These are phyloP conservation scores for Otolemur crassicaudatus DNA, from an alignment of 2,797 vertebrate genomes.

Conservation along the genomic window DNA sequence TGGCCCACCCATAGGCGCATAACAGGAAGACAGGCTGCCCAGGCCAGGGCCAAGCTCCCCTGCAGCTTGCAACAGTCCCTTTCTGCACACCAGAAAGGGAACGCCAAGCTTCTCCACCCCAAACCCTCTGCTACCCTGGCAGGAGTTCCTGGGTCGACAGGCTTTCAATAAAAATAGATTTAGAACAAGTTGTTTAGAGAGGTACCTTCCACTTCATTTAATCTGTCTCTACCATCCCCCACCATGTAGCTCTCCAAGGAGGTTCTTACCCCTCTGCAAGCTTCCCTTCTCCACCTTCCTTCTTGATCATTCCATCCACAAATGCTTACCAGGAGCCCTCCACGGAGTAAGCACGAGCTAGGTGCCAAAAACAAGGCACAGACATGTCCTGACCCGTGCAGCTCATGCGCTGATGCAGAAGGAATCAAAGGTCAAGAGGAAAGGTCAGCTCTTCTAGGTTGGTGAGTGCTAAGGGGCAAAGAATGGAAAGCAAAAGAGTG, in stretches of 20 bases:
- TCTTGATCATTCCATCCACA: not conserved
- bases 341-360: fast-evolving
- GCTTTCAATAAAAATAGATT: not conserved
- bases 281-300: not conserved
- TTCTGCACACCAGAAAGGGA: not conserved
- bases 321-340: fast-evolving
- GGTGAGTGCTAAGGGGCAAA: not conserved
- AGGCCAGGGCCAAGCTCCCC: not conserved
- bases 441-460: not conserved
- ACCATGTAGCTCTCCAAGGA: fast-evolving
- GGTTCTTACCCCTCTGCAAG: not conserved
- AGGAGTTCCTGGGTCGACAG: not conserved
- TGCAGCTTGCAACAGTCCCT: not conserved
- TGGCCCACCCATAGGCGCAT: not conserved
- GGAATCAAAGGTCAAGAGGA: not conserved
- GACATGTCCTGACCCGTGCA: fast-evolving
- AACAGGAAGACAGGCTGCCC: not conserved
- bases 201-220: not conserved
- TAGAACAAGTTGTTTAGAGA: not conserved
- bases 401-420: not conserved
- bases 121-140: not conserved
- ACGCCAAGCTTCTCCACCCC: not conserved
- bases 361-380: not conserved
- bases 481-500: fast-evolving
- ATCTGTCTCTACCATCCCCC: not conserved